Conservation (phyloP, 1,140 invertebrate genomes). For the Lucilia sericata region DNA sequence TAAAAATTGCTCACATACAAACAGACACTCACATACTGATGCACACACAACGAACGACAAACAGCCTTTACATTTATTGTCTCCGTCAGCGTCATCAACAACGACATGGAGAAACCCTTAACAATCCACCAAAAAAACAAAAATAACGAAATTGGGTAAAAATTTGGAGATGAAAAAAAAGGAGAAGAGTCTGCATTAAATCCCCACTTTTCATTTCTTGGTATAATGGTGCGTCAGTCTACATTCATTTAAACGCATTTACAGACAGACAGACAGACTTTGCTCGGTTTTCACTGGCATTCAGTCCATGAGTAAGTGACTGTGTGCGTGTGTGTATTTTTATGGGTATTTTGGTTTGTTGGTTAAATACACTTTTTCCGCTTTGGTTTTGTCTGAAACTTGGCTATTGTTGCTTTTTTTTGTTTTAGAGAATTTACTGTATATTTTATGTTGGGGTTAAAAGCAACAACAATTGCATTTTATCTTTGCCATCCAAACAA, state of each 20-base stretch:
- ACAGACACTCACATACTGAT: background rate
- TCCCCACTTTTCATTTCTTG: background rate
- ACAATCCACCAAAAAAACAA: slow-evolving; percentile 2
- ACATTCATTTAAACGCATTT: slow-evolving; percentile 1
- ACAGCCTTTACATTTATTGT: slow-evolving; percentile 18
- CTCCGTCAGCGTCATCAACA: slow-evolving; percentile 21
- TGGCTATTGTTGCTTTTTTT: background rate
- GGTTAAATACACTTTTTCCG: slow-evolving; percentile 19
- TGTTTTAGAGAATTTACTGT: background rate
- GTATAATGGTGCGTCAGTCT: background rate
- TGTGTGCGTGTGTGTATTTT: background rate
- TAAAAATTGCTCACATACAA: background rate
- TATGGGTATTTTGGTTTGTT: background rate
- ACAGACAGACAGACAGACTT: background rate
- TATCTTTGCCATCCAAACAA: background rate
- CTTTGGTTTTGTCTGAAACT: background rate
- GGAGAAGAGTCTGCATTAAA: background rate
- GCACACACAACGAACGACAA: background rate
- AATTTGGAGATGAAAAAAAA: background rate
- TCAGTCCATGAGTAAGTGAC: background rate
- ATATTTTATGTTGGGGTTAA: background rate
- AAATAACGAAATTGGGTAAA: background rate
- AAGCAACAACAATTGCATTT: slow-evolving; percentile 13
- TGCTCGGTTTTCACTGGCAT: background rate
- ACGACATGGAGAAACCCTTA: slow-evolving; percentile 2